phyloP scores from a whole-genome alignment of 2,888 invertebrate species.

The Brachyptera putata region DNA sequence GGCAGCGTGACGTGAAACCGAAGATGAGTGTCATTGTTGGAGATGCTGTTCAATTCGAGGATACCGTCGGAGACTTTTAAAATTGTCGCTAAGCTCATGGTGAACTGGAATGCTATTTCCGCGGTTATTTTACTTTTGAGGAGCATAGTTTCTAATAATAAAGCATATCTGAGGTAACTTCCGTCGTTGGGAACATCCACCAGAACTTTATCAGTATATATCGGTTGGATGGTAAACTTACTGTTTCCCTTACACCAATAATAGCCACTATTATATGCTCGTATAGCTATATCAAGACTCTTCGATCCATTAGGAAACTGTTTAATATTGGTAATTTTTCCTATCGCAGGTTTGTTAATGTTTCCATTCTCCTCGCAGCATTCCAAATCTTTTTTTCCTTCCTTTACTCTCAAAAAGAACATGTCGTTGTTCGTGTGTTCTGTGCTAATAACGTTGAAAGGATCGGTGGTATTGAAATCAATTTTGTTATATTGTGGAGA shows the following conservation, averaged over 20 bases:
- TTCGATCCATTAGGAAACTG: background rate
- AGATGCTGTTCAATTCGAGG: background rate
- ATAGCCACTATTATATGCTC: background rate
- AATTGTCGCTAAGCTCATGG: background rate
- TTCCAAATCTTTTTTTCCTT: no score
- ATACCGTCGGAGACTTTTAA: background rate
- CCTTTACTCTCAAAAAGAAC: background rate
- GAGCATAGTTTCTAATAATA: background rate
- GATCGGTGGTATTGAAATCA: no score
- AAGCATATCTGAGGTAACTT: background rate
- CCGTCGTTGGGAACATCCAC: background rate
- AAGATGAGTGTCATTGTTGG: background rate
- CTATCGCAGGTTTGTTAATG: no score
- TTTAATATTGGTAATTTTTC: no score
- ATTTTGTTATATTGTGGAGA: no score
- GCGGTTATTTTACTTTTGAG: background rate
- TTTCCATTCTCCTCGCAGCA: no score
- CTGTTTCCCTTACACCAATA: conserved; percentile 11
- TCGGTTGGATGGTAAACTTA: background rate
- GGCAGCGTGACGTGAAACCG: background rate
- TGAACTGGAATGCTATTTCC: background rate
- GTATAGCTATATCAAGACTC: background rate
- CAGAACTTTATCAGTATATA: background rate
- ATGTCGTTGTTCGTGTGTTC: background rate
- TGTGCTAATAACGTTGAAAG: no score